Conservation (phyloP, 2,113 vertebrate species). For the Eulemur macaco region DNA sequence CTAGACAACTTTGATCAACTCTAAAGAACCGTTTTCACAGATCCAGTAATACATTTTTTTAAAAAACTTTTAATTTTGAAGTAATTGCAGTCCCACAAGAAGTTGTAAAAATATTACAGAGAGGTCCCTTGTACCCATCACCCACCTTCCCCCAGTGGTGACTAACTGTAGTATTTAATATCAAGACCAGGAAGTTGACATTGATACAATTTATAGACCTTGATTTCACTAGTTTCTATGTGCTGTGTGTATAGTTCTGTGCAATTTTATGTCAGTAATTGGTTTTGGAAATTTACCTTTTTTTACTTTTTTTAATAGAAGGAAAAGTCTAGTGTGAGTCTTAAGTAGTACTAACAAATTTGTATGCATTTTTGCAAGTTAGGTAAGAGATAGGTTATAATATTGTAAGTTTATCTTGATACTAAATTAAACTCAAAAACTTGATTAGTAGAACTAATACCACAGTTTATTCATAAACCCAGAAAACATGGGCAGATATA, state of each 20-base stretch:
- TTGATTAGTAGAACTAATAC: neutral
- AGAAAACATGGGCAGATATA: neutral
- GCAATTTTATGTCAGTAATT: neutral
- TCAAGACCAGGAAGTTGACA: neutral
- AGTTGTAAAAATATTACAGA: too few species aligned
- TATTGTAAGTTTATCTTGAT: neutral
- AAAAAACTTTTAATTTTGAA: neutral
- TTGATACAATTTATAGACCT: neutral
- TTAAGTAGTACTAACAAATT: neutral
- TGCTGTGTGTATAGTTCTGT: neutral
- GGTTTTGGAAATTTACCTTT: neutral
- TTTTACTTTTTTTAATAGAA: neutral
- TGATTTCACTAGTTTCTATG: neutral
- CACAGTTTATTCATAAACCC: neutral
- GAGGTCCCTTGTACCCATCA: neutral
- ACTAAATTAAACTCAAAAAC: neutral
- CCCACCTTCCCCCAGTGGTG: neutral
- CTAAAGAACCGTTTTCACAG: neutral
- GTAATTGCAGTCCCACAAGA: neutral
- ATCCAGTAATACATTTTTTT: neutral
- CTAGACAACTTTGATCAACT: neutral
- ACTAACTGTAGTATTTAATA: neutral
- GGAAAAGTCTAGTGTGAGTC: neutral
- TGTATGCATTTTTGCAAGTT: neutral
- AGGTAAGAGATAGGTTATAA: neutral